phyloP scores from a whole-genome alignment of 2,113 vertebrate genomes.

The Circaetus cinerascens region DNA sequence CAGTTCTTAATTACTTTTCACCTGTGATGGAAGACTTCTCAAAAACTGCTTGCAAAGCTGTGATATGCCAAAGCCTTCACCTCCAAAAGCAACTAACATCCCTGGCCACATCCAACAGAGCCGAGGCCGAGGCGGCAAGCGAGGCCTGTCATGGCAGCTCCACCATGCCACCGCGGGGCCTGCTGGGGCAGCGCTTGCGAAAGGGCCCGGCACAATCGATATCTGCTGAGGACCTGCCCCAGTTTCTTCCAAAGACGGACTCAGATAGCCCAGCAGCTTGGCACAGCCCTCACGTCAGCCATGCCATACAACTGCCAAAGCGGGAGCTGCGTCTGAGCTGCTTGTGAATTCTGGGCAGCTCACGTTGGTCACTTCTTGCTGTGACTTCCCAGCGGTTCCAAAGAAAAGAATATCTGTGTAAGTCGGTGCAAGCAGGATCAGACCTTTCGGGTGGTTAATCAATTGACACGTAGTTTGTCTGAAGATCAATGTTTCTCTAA shows the following conservation, averaged over 20 bases:
- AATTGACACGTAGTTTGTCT: neutral
- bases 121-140: accelerated
- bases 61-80: neutral
- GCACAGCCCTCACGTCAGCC: neutral
- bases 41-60: neutral
- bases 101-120: neutral
- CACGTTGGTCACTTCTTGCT: neutral
- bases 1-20: neutral
- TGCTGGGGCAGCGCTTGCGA: neutral
- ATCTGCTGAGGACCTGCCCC: neutral
- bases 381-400: neutral
- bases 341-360: neutral
- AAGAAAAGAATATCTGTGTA: neutral
- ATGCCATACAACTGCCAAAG: neutral
- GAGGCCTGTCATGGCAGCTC: neutral
- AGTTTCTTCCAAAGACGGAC: neutral
- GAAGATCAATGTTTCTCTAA: neutral
- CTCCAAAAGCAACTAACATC: neutral
- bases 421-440: neutral
- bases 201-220: neutral
- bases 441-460: neutral
- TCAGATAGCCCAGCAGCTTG: neutral
- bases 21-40: neutral
- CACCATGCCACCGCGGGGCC: accelerated
- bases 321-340: neutral